phyloP scores from a whole-genome alignment of 1,140 invertebrate species.

The Ruditapes philippinarum region DNA sequence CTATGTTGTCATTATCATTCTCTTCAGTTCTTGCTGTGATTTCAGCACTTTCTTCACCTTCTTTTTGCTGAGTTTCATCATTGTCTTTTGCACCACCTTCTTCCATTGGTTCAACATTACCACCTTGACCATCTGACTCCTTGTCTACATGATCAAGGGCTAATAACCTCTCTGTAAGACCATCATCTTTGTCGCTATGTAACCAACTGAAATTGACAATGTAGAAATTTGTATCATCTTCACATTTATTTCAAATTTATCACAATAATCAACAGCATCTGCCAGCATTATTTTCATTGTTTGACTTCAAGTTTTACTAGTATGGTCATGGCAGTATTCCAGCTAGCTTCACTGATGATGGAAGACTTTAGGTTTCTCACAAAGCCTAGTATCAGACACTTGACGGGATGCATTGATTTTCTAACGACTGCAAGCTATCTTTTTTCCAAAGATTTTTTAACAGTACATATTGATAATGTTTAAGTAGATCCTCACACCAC shows the following conservation, averaged over 20 bases:
- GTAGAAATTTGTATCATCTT: neutral
- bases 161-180: slow-evolving; percentile 71
- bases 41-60: neutral
- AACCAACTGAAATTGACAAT: slow-evolving; percentile 76
- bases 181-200: slow-evolving; percentile 78
- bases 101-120: neutral
- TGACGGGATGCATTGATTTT: too few relatives aligned
- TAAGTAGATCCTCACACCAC: too few relatives aligned
- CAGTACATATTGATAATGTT: too few relatives aligned
- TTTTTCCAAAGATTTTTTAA: too few relatives aligned
- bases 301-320: too few relatives aligned
- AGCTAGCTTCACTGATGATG: neutral
- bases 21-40: neutral
- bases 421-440: too few relatives aligned
- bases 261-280: too few relatives aligned
- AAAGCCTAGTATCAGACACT: too few relatives aligned
- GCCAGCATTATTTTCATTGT: too few relatives aligned
- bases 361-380: too few relatives aligned
- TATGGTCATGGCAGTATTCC: too few relatives aligned
- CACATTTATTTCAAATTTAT: too few relatives aligned
- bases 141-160: slow-evolving; percentile 63
- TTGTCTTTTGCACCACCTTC: slow-evolving; percentile 14
- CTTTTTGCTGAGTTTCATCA: neutral
- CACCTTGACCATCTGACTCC: neutral
- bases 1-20: neutral